Evolutionary conservation across 2,888 invertebrate genomes (phyloP).

Genomic region (Spilarctia lutea): DNA sequence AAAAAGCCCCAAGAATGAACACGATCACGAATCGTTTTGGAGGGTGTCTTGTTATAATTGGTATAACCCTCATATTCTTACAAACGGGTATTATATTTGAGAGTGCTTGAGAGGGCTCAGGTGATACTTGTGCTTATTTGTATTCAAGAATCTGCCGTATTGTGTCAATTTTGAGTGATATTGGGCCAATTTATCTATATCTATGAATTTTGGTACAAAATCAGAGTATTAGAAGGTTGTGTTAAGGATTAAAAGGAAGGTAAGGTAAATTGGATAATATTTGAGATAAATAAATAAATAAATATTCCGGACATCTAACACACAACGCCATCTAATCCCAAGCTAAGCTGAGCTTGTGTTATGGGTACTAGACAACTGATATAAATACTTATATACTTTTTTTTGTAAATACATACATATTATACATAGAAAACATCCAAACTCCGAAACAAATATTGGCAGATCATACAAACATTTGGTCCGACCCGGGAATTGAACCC

Average conservation of each 20-base stretch:
- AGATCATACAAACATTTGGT: too few relatives aligned
- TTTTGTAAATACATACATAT: too few relatives aligned
- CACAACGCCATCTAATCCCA: too few relatives aligned
- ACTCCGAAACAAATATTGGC: too few relatives aligned
- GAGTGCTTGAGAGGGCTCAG: slow-evolving; percentile 16
- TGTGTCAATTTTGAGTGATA: slow-evolving; percentile 15
- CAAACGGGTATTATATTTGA: slow-evolving; percentile 6
- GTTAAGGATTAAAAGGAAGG: neutral
- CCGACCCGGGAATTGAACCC: too few relatives aligned
- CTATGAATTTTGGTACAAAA: neutral
- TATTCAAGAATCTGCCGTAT: slow-evolving; percentile 13
- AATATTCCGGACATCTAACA: too few relatives aligned
- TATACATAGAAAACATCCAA: too few relatives aligned
- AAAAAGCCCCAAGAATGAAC: neutral
- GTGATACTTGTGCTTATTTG: slow-evolving; percentile 20
- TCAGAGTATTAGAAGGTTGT: neutral
- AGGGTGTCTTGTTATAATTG: slow-evolving; percentile 15
- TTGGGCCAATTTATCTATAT: neutral
- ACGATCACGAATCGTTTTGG: slow-evolving; percentile 2
- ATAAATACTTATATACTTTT: too few relatives aligned
- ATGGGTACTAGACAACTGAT: too few relatives aligned
- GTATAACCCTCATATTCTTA: slow-evolving; percentile 2
- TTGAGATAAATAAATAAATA: neutral
- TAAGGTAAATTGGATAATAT: neutral
- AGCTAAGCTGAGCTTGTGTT: too few relatives aligned